These are phyloP conservation scores for Porites cylindrica DNA, from an alignment of 92 coral and sea anemone genomes.

Conservation along the genomic window DNA sequence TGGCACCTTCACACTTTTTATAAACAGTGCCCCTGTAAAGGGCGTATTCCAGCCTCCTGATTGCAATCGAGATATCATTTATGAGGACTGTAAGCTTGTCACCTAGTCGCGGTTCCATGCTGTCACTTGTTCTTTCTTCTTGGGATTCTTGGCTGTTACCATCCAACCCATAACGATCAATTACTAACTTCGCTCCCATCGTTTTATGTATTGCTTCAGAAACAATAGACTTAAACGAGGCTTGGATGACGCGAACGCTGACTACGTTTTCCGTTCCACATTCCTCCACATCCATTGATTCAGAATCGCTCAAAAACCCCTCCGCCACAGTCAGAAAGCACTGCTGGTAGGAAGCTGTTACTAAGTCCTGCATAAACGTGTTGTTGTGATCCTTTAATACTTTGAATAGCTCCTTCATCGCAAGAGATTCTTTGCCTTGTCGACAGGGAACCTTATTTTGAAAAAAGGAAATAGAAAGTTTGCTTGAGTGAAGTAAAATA, in stretches of 20 bases:
- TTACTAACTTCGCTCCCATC: constrained; percentile 17
- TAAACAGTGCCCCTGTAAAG: constrained; percentile 37
- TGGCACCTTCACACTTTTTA: constrained; percentile 40
- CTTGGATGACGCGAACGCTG: constrained; percentile 3
- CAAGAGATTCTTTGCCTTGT: constrained; percentile 13
- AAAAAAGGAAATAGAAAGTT: too few relatives aligned
- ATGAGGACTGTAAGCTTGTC: constrained; percentile 59
- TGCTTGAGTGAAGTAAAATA: too few relatives aligned
- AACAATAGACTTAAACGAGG: constrained; percentile 10
- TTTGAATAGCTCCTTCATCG: constrained; percentile 50
- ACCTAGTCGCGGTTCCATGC: background rate
- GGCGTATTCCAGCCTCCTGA: constrained; percentile 35
- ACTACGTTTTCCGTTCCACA: constrained; percentile 19
- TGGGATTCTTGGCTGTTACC: background rate
- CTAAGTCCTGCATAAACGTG: constrained; percentile 15
- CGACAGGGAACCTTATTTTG: constrained; percentile 2
- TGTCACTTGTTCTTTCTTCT: background rate
- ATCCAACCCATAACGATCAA: constrained; percentile 22
- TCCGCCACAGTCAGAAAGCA: background rate
- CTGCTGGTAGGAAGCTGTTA: background rate
- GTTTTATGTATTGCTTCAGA: constrained; percentile 27
- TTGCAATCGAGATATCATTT: background rate
- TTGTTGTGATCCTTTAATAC: constrained; percentile 45
- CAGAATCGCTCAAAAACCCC: background rate
- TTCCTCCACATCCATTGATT: background rate